Base-by-base conservation (phyloP, 2,888 invertebrate species). In the Tortricodes alternella region DNA sequence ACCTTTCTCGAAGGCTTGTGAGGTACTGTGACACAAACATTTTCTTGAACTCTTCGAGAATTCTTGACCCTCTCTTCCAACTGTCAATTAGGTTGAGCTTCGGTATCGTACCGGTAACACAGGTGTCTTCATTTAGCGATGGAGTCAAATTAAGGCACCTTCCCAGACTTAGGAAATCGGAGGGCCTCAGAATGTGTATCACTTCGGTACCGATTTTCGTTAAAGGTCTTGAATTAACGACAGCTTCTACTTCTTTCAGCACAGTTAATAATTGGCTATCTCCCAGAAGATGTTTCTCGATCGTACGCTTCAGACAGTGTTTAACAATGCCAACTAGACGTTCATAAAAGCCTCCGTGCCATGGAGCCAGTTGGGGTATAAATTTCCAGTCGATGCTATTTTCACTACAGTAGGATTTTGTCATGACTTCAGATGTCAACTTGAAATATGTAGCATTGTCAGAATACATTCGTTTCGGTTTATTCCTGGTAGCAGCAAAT, bases 311-410 rank as follows among this genome's bases (percentile, higher is more conserved):
- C n/a, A 46, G n/a, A 18, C 49, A 46, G 1, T 59, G 24, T 35
- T 58, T 24, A 19, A 37, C 37, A 0, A 55, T 19, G 1, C 39
- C 55, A 1, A 59, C 19, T 2, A 66, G 5, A 11, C 62, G 15
- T 27, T 67, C 65, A 34, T 67, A 67, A 11, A 59, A 58, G 0
- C 67, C 65, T 0, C 64, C 65, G 19, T 34, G 29, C 64, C 64
- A 66, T 2, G 65, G 66, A 0, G 65, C 61, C 1, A 64, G 41
- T 15, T 62, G 48, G 0, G 61, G 52, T 3, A 66, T 65, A 15
- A 64, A 62, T 27, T 35, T 60, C 65, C 64, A 64, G 8, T 23
- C 9, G 0, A 66, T 59, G 1, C 41, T 32, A 1, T 62, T 60
- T 5, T 48, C 21, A 1, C 23, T 21, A 15, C 53, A 58, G 21